Base-by-base conservation (phyloP, 2,797 vertebrate genomes). In the Enteromius trimaculatus region DNA sequence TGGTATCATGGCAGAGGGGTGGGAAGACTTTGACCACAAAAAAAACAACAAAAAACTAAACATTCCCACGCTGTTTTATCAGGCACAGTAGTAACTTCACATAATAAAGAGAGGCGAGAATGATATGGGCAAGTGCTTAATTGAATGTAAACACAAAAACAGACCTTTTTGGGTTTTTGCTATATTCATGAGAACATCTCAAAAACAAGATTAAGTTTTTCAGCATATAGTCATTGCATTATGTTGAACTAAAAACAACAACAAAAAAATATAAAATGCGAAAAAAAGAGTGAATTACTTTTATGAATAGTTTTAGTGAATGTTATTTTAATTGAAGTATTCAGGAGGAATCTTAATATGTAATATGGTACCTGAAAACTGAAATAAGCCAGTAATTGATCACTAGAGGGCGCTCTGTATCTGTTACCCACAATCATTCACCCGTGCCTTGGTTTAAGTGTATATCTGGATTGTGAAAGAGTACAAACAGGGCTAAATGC, bases 11-110 rank as follows among this genome's bases (percentile, higher is more conserved):
- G n/a, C 58, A 39, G 44, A 37, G 53, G 39, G 26, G 13, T 80
- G 37, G 37, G 34, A 69, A 69, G 79, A 37, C 26, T 80, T 58
- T 58, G 14, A 55, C 26, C 19, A 71, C 53, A 7, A 79, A 53
- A 31, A 2, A 47, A 77, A 19, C n/a, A 17, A 0, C 31, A 51
- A 66, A 26, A 39, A 53, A 29, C 21, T 2, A 69, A 79, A 60
- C 31, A 64, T 74, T 83, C 84, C 66, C 84, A 87, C 77, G n/a
- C 71, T 53, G 49, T 47, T 71, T 85, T 85, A 85, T 85, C 74
- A 65, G 26, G n/a, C 51, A 23, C 37, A 80, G 62, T 62, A 85
- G 70, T 62, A 42, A 69, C 62, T 34, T 34, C 49, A 47, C 31
- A 58, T 42, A 42, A 39, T 71, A 72, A 72, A 77, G 53, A 70